Percentiles rank a stretch among this genome's conserved stretches.
Evolutionary conservation across 2,888 invertebrate genomes (phyloP).

Genomic region (Andrena flavipes): DNA sequence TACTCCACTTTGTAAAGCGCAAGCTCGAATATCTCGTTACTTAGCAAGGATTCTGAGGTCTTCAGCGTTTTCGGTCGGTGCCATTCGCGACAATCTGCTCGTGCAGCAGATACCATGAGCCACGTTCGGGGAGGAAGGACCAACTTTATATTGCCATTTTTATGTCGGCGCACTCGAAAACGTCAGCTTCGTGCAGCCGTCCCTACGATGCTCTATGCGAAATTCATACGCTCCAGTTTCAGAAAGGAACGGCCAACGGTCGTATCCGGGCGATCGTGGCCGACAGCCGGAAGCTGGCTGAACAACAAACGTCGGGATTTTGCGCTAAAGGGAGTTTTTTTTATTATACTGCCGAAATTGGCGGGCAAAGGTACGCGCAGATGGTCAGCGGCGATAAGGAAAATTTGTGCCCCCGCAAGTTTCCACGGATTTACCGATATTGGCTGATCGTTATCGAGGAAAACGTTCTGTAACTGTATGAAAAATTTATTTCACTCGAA

Average conservation of each 20-base stretch:
- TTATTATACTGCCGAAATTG: conserved; percentile 31
- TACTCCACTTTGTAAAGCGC: no score
- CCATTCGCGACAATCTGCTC: not conserved
- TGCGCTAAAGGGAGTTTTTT: not conserved
- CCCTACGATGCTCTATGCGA: conserved; percentile 46
- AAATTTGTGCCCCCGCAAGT: conserved; percentile 34
- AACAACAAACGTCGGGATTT: conserved; percentile 16
- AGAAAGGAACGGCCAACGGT: not conserved
- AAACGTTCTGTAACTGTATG: conserved; percentile 2
- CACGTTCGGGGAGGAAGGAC: not conserved
- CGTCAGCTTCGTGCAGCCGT: conserved; percentile 35
- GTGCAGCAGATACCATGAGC: not conserved
- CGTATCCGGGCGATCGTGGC: conserved; percentile 2
- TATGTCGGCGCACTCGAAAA: conserved; percentile 47
- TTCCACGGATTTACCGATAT: conserved; percentile 41
- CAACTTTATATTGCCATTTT: conserved; percentile 52
- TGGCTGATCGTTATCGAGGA: conserved; percentile 46
- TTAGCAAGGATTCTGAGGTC: not conserved
- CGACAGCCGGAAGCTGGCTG: not conserved
- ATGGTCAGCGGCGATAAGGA: conserved; percentile 50
- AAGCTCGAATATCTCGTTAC: not conserved
- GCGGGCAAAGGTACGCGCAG: conserved; percentile 28
- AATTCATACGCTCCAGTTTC: conserved; percentile 56
- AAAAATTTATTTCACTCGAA: conserved; percentile 17
- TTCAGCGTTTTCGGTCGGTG: not conserved